These are phyloP conservation scores for Limnephilus auricula DNA, from an alignment of 2,888 invertebrate species.

Conservation along the genomic window DNA sequence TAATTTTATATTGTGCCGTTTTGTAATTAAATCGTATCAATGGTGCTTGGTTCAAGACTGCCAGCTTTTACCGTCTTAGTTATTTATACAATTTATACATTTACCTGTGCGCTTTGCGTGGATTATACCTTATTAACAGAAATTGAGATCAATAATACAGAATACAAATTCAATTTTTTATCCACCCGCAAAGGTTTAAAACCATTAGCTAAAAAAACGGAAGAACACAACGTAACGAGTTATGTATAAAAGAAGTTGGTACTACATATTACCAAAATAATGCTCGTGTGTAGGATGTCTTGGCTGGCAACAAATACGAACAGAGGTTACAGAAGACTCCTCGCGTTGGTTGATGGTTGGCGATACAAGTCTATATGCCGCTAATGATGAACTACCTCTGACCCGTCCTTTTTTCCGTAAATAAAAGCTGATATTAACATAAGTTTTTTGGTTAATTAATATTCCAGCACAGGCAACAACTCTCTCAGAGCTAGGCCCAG, in stretches of 20 bases:
- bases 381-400: conserved; percentile 31
- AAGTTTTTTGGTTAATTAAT: conserved; percentile 17
- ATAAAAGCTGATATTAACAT: conserved; percentile 19
- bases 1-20: background rate
- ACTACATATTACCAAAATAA: background rate
- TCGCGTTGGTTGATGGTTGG: background rate
- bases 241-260: background rate
- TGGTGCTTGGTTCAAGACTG: background rate
- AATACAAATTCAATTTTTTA: background rate
- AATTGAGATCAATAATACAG: too few species aligned
- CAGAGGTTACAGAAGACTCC: background rate
- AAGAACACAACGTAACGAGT: background rate
- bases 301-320: background rate
- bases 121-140: background rate
- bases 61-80: background rate
- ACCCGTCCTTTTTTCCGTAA: conserved; percentile 20
- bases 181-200: background rate
- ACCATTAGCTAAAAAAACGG: background rate
- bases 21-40: background rate
- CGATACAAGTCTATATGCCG: conserved; percentile 5
- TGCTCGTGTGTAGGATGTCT: background rate
- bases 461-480: background rate
- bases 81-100: background rate
- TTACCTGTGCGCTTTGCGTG: background rate
- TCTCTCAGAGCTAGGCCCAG: background rate